A percentile compares a stretch with the other conserved stretches of the same genome.
phyloP scores from a whole-genome alignment of 2,113 vertebrate species.

The Engystomops pustulosus region DNA sequence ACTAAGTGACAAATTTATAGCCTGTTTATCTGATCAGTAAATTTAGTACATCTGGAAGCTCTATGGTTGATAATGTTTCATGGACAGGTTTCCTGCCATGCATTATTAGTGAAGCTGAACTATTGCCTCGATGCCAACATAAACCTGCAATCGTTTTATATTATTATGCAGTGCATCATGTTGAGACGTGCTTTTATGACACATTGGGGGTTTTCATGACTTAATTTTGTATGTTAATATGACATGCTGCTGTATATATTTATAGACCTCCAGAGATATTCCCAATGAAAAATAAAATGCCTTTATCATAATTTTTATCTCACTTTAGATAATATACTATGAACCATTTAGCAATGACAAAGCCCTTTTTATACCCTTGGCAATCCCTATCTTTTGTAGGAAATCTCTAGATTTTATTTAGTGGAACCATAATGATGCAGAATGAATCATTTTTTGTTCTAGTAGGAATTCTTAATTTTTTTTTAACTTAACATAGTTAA shows the following conservation, averaged over 20 bases:
- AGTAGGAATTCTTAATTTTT: no score
- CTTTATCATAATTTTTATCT: constrained; percentile 47
- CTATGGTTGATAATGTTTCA: constrained; percentile 39
- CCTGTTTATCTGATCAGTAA: constrained; percentile 54
- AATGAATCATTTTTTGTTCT: no score
- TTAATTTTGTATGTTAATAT: constrained; percentile 65
- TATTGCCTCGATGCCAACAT: constrained; percentile 28
- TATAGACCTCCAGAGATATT: constrained; percentile 55
- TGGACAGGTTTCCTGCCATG: constrained; percentile 41
- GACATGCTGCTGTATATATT: constrained; percentile 58
- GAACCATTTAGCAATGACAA: constrained; percentile 23
- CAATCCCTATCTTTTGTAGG: background rate
- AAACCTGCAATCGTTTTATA: constrained; percentile 49
- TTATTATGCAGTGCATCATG: constrained; percentile 59
- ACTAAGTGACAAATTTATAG: background rate
- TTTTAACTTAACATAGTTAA: no score
- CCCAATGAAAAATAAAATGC: constrained; percentile 51
- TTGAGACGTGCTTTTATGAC: constrained; percentile 63
- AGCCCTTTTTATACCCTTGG: constrained; percentile 23
- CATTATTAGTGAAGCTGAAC: constrained; percentile 60
- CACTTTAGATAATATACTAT: constrained; percentile 54
- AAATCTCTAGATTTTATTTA: constrained; percentile 1
- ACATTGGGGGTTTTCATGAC: constrained; percentile 52
- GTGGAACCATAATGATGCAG: no score
- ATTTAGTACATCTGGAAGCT: constrained; percentile 30